Base-by-base conservation (phyloP, 2,113 vertebrate species). In the Uria lomvia region DNA sequence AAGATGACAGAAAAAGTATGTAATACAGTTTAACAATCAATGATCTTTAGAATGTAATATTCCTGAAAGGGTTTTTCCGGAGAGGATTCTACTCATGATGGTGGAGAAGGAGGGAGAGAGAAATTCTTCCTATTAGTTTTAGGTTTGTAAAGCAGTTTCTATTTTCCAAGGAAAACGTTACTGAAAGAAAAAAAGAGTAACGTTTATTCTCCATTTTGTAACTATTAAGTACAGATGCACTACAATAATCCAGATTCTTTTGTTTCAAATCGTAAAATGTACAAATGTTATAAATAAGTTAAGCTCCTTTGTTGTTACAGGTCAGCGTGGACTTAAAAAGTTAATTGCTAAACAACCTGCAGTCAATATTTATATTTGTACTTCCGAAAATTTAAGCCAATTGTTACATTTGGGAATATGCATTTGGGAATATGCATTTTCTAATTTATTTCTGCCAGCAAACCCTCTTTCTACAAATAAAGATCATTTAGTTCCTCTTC, bases 1-100 rank as follows among this genome's bases (percentile, higher is more conserved):
- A 78, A 94, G 30, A 97, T 71, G 91, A 97, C 50, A 96, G 78
- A 90, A 96, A 93, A 97, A 96, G 59, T 87, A 94, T 65, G 67
- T 65, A 92, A 90, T 95, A 53, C 83, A 86, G 71, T 94, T 96
- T 94, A 97, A 86, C 52, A 97, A 56, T 77, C 91, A 84, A 55
- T 40, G 81, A 82, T 89, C 85, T 96, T 94, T 88, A 93, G 65
- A 96, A 95, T 72, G 78, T 90, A 92, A 45, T 78, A 88, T 90
- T 92, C 86, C 73, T 95, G 78, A 93, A 90, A 84, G 66, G 17
- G 4, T 67, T 73, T 88, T 89, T 83, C 27, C 30, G 3, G 29
- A 72, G 56, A 94, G 43, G 71, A 87, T 86, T 90, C 40, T 83
- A 60, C 32, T 34, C 72, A 19, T 24, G 29, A 71, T 60, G 86